Conservation (phyloP, 2,113 vertebrate genomes). For the Rafetus swinhoei region DNA sequence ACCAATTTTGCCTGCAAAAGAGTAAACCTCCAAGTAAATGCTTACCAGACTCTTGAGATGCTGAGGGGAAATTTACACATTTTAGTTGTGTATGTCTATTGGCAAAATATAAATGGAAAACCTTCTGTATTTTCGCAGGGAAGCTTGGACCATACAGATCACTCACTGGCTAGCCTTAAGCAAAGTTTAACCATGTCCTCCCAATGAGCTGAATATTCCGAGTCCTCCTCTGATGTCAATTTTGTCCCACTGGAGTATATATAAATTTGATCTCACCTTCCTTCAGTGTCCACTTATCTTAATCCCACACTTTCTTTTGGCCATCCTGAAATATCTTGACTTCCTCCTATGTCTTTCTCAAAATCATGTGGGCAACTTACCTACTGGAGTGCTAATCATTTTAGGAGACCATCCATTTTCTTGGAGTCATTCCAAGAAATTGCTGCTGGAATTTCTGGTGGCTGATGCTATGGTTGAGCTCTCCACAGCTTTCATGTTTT, state of each 20-base stretch:
- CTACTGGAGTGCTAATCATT: neutral
- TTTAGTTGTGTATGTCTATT: neutral
- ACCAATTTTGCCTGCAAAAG: neutral
- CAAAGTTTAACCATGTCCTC: neutral
- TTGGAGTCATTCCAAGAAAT: neutral
- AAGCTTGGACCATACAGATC: neutral
- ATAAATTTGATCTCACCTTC: neutral
- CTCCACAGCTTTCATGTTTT: neutral
- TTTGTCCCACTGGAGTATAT: neutral
- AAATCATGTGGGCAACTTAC: neutral
- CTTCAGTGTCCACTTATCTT: neutral
- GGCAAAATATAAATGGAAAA: fast-evolving
- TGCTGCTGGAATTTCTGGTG: neutral
- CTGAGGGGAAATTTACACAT: neutral
- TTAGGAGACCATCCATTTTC: fast-evolving
- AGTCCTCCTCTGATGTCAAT: neutral
- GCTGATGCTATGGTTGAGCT: neutral
- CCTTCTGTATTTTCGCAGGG: neutral
- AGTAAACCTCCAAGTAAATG: conserved; percentile 16
- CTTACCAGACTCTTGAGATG: neutral
- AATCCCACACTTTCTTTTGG: neutral
- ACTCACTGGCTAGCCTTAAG: neutral
- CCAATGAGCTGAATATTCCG: neutral
- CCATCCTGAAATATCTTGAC: neutral
- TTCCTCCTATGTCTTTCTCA: neutral